phyloP scores from a whole-genome alignment of 2,113 vertebrate species.

The Leuciscus idus region DNA sequence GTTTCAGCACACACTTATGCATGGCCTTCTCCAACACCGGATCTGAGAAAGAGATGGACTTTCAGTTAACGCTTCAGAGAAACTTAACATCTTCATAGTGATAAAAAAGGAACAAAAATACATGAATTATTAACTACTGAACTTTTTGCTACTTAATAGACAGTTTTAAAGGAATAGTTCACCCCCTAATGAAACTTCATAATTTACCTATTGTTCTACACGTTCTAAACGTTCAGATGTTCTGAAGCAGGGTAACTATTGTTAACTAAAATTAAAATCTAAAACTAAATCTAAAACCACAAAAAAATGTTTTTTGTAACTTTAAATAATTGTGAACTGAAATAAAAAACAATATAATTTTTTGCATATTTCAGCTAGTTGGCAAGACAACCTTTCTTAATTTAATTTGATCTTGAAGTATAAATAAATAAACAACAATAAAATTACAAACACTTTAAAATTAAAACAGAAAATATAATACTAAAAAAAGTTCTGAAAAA shows the following conservation, averaged over 20 bases:
- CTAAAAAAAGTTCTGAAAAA: too few relatives aligned
- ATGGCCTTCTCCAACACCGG: conserved; percentile 93
- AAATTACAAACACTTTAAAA: not conserved
- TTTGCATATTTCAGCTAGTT: too few relatives aligned
- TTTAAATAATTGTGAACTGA: not conserved
- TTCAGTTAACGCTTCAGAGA: not conserved
- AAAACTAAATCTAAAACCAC: not conserved
- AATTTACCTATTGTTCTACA: too few relatives aligned
- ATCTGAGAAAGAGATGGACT: conserved; percentile 73
- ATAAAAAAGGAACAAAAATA: not conserved
- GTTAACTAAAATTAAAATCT: not conserved
- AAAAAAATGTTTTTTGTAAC: not conserved
- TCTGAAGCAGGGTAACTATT: too few relatives aligned
- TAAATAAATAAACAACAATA: too few relatives aligned
- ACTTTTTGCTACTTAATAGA: not conserved
- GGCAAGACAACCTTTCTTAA: too few relatives aligned
- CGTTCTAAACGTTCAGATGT: too few relatives aligned
- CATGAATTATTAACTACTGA: too few relatives aligned
- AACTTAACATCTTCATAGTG: not conserved
- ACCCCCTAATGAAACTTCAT: too few relatives aligned
- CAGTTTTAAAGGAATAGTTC: not conserved
- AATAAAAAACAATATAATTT: too few relatives aligned
- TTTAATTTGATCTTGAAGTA: not conserved
- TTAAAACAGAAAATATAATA: not conserved
- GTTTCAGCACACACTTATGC: conserved; percentile 96